These are phyloP conservation scores for Pandion haliaetus DNA, from an alignment of 2,113 vertebrate species.

Conservation along the genomic window DNA sequence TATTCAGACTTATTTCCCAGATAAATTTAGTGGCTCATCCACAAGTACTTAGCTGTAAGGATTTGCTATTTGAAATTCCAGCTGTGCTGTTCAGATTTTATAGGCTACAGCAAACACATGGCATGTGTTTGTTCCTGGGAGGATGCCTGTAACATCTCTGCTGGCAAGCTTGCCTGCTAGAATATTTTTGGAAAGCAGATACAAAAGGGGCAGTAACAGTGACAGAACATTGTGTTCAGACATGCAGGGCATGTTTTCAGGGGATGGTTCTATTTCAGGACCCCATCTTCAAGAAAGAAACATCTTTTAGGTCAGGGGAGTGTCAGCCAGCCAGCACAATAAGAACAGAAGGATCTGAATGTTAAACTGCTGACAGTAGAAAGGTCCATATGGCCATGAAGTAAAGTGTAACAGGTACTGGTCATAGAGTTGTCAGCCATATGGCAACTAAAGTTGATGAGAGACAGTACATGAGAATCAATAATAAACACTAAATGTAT, in stretches of 20 bases:
- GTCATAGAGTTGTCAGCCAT: background rate
- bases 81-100: conserved; percentile 37
- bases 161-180: background rate
- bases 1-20: conserved; percentile 44
- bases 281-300: background rate
- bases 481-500: background rate
- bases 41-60: conserved; percentile 12
- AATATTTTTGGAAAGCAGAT: conserved; percentile 30
- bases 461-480: background rate
- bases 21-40: conserved; percentile 47
- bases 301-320: background rate
- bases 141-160: background rate
- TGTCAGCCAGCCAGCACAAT: background rate
- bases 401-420: background rate
- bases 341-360: background rate
- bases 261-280: background rate
- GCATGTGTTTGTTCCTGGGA: background rate
- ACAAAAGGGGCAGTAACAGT: background rate
- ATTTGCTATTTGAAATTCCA: conserved; percentile 43
- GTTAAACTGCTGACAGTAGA: background rate
- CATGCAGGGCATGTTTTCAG: background rate
- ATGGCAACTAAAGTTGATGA: background rate
- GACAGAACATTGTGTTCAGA: background rate
- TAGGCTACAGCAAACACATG: conserved; percentile 13
- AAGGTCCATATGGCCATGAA: background rate